Evolutionary conservation across 2,888 invertebrate genomes (phyloP).

Genomic region (Monopis laevigella): DNA sequence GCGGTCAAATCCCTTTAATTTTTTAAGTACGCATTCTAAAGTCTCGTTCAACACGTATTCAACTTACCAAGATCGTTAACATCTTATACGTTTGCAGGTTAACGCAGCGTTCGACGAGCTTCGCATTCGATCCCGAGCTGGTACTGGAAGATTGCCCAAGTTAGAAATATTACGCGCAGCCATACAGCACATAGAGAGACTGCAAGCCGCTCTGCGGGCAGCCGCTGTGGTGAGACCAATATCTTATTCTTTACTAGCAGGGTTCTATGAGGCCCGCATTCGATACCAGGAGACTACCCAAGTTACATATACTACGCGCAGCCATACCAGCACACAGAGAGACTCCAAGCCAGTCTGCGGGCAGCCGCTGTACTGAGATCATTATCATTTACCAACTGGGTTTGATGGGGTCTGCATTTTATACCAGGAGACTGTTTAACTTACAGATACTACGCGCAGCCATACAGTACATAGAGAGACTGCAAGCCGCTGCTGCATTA

Average conservation of each 20-base stretch:
- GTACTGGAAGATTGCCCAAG: slow-evolving; percentile 96
- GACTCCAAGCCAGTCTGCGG: slow-evolving; percentile 83
- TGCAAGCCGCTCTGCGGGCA: slow-evolving; percentile 83
- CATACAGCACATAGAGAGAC: slow-evolving; percentile 95
- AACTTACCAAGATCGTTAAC: not conserved
- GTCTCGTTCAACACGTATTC: too few species aligned
- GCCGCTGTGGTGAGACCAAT: slow-evolving; percentile 57
- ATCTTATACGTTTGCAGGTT: slow-evolving; percentile 67
- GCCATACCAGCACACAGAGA: slow-evolving; percentile 98
- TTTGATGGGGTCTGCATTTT: too few species aligned
- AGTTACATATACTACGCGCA: slow-evolving; percentile 95
- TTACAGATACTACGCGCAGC: slow-evolving; percentile 96
- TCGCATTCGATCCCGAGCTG: slow-evolving; percentile 91
- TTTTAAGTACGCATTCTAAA: too few species aligned
- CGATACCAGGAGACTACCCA: too few species aligned
- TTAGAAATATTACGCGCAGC: slow-evolving; percentile 97
- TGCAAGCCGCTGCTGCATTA: slow-evolving; percentile 91
- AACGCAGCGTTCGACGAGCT: slow-evolving; percentile 98
- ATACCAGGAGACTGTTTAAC: too few species aligned
- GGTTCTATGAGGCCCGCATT: too few species aligned
- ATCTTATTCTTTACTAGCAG: too few species aligned
- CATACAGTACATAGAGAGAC: slow-evolving; percentile 95
- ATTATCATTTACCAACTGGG: too few species aligned
- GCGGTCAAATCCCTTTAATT: too few species aligned
- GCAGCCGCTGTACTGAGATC: slow-evolving; percentile 64